Percentiles rank a stretch among this genome's conserved stretches.
Evolutionary conservation across 2,888 invertebrate species (phyloP).

Genomic region (Sinohyriopsis cumingii): DNA sequence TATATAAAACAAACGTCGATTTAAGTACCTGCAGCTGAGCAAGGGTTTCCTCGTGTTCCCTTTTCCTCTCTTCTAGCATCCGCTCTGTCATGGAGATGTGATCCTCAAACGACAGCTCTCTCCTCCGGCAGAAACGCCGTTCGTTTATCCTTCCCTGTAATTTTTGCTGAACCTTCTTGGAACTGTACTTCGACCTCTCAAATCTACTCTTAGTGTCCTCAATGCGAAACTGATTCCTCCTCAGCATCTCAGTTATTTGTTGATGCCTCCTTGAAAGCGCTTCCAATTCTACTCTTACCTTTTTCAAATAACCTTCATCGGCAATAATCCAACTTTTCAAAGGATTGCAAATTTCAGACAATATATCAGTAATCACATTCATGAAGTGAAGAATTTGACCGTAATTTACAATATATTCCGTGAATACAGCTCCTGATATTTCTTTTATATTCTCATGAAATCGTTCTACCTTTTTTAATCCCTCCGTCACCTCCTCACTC

Average conservation of each 20-base stretch:
- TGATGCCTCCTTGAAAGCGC: conserved; percentile 38
- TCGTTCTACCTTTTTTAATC: conserved; percentile 35
- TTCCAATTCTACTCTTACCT: conserved; percentile 52
- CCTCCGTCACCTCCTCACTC: conserved; percentile 39
- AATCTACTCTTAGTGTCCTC: conserved; percentile 42
- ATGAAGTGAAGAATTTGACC: conserved; percentile 53
- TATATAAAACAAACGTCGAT: background rate
- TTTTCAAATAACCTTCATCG: conserved; percentile 59
- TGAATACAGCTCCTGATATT: conserved; percentile 27
- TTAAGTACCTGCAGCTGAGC: conserved; percentile 24
- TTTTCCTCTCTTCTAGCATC: conserved; percentile 38
- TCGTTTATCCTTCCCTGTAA: conserved; percentile 31
- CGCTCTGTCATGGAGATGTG: conserved; percentile 40
- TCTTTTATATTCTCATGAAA: conserved; percentile 28
- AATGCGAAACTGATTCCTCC: conserved; percentile 35
- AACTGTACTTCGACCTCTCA: conserved; percentile 32
- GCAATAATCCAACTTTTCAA: conserved; percentile 61
- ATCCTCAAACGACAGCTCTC: conserved; percentile 43
- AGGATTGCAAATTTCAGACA: conserved; percentile 48
- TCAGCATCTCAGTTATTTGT: conserved; percentile 37
- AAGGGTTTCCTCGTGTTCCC: conserved; percentile 35
- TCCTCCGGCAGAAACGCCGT: conserved; percentile 41
- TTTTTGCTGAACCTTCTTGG: conserved; percentile 35
- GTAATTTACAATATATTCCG: conserved; percentile 50
- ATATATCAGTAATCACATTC: conserved; percentile 45